Conservation (phyloP, 2,797 vertebrate genomes). For the Tokudaia tokunoshimensis region DNA sequence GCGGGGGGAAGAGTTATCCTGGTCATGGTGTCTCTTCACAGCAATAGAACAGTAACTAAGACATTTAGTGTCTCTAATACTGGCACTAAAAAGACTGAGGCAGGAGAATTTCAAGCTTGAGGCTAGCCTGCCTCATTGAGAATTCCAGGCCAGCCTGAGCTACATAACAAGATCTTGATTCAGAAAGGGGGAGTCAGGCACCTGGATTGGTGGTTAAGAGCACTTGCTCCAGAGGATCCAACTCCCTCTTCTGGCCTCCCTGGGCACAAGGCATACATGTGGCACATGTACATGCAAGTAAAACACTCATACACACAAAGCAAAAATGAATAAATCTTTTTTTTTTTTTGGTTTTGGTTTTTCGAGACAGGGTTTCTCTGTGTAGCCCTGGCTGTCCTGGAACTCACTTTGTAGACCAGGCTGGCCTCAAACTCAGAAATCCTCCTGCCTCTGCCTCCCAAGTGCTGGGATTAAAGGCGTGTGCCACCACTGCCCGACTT, state of each 20-base stretch:
- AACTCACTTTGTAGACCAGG: too few species aligned
- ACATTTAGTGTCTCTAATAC: background rate
- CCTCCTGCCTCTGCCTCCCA: too few species aligned
- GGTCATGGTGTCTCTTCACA: background rate
- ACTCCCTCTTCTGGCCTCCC: background rate
- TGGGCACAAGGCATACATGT: background rate
- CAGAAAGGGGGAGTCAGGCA: background rate
- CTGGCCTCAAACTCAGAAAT: too few species aligned
- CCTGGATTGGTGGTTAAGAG: background rate
- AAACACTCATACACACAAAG: background rate
- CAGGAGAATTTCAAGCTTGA: background rate
- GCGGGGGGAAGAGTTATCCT: too few species aligned
- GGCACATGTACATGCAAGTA: background rate
- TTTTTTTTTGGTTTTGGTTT: too few species aligned
- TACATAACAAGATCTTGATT: background rate
- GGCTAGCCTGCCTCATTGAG: background rate
- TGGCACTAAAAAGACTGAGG: background rate
- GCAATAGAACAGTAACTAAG: background rate
- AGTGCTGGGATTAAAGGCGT: too few species aligned
- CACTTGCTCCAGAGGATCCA: too few species aligned
- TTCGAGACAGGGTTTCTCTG: too few species aligned
- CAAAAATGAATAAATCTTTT: background rate
- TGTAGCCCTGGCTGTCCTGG: too few species aligned
- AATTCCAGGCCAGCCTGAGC: background rate
- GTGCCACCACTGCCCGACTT: too few species aligned